Base-by-base conservation (phyloP, 1,140 invertebrate species). In the Drosophila paulistorum region DNA sequence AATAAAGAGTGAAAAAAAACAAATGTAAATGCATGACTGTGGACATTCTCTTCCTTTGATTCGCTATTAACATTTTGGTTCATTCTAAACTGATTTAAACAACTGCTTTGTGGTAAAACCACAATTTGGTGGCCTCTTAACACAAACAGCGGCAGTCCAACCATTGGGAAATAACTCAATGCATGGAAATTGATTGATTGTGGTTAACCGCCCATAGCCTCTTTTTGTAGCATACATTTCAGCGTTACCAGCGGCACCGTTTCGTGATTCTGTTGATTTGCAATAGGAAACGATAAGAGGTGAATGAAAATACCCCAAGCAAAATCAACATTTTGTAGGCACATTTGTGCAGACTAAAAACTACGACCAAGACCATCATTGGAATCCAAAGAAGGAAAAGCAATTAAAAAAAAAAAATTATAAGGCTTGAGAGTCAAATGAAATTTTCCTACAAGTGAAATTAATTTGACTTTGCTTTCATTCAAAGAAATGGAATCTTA, bases 181-280 rank as follows among this genome's bases (percentile, higher is more conserved):
- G 45, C 1, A 51, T 51, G 45, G 45, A 23, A 48, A 51, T 51
- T 51, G 45, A 20, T 51, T 23, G 17, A 23, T 7, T 51, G 45
- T 23, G 45, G 45, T 51, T 0, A 51, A 7, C 45, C 37, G 10
- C 10, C 11, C 9, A 10, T 10, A 1, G 6, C 9, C 17, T 3
- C 10, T 51, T 9, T 57, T 7, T 37, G 9, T 59, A 59, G 57
- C 57, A 59, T 59, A 59, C 57, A 37, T 59, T 37, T 59, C 7
- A 37, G 69, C 37, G 51, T 20, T 63, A 20, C 67, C 67, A 20
- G n/a, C 6, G 13, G 33, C n/a, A 37, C 7, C 10, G 35, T 9
- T 14, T 3, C 55, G 1, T 11, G 4, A 11, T 20, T 37, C 14
- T 7, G n/a, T 37, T 59, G 33, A 37, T 39, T 13, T 39, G 30